Evolutionary conservation across 2,888 invertebrate genomes (phyloP).

Genomic region (Rhingia rostrata): DNA sequence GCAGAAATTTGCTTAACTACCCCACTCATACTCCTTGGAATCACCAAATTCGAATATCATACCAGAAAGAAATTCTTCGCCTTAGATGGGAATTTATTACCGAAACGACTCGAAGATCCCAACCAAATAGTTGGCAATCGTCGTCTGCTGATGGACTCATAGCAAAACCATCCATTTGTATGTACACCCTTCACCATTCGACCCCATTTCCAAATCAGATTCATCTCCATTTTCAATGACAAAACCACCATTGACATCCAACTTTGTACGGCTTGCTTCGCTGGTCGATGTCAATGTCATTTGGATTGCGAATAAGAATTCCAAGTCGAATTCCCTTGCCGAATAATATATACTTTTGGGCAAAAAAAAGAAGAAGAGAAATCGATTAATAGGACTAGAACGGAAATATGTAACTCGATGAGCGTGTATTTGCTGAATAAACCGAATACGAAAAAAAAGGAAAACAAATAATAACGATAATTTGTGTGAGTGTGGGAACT

Average conservation of each 20-base stretch:
- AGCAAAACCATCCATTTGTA: background rate
- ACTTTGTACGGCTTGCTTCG: background rate
- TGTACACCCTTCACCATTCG: background rate
- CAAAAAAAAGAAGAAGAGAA: conserved; percentile 7
- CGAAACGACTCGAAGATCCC: background rate
- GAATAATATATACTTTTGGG: conserved; percentile 1
- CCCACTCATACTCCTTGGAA: no score
- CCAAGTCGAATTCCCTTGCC: background rate
- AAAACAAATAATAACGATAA: background rate
- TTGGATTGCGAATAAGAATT: conserved; percentile 14
- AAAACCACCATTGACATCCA: conserved; percentile 13
- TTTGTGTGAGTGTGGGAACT: conserved; percentile 19
- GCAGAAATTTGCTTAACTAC: background rate
- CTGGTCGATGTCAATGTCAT: conserved; percentile 25
- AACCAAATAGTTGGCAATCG: conserved; percentile 10
- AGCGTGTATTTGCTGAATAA: conserved; percentile 7
- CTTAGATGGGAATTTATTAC: background rate
- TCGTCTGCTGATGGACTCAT: background rate
- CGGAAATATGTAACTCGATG: conserved; percentile 15
- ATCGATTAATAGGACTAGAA: conserved; percentile 30
- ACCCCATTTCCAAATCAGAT: conserved; percentile 20
- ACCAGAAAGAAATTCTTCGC: background rate
- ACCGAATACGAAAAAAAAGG: background rate
- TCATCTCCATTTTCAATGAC: conserved; percentile 17
- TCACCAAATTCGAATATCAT: background rate